Base-by-base conservation (phyloP, 2,888 invertebrate genomes). In the Reticulitermes lucifugus region DNA sequence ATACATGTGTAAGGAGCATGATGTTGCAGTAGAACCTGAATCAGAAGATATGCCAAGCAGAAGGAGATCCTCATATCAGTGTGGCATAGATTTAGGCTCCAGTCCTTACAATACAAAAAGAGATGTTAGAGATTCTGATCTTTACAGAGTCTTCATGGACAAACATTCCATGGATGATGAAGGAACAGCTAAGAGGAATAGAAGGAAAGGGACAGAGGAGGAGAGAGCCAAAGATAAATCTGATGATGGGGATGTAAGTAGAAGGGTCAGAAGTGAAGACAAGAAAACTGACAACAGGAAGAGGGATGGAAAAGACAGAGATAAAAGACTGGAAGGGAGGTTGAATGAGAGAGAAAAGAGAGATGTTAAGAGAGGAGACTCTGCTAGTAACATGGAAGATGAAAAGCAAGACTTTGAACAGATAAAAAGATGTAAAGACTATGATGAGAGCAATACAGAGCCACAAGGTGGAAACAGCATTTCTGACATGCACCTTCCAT, bases 171-270 rank as follows among this genome's bases (percentile, higher is more conserved):
- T n/a, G 46, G 46, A 46, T 21, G 77, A n/a, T 46, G 46, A 59
- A 18, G 25, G 60, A 22, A 51, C 41, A 86, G 59, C 59, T 18
- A 59, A 43, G 46, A 60, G 43, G 18, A 46, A 73, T 59, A 79
- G 65, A 21, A 79, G 79, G 70, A 43, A 21, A 79, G 65, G 41
- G 29, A 75, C 79, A 51, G 84, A 86, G 25, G 29, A 51, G 71
- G 82, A 79, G 59, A 83, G 29, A 73, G 75, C 73, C 35, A 83
- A 60, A 77, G 83, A 83, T 51, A 60, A 60, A 43, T 73, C 75
- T 25, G 75, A 75, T 41, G 75, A 60, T 41, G 60, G 60, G 55
- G 75, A 73, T 51, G 25, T 35, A 75, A 73, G 51, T 25, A 75
- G 75, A 46, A 59, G 21, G n/a, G 35, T 59, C 21, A 83, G n/a